phyloP scores from a whole-genome alignment of 1,140 invertebrate genomes.

The Drosophila mojavensis region DNA sequence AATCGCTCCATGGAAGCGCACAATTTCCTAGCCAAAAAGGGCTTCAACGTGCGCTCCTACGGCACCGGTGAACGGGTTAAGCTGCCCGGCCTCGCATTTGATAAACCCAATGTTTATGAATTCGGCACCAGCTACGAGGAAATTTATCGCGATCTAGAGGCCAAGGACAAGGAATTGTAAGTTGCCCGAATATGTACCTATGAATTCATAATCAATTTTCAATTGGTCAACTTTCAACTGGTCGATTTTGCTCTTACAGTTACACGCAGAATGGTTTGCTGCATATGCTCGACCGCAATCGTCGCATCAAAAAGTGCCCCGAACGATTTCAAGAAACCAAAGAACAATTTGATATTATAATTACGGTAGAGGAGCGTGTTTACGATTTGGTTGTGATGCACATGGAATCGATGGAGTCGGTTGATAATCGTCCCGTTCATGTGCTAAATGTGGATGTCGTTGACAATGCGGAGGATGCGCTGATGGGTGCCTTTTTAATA shows the following conservation, averaged over 20 bases:
- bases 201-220: not conserved
- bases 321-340: slow-evolving; percentile 96
- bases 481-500: slow-evolving; percentile 99
- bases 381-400: slow-evolving; percentile 97
- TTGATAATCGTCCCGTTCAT: slow-evolving; percentile 94
- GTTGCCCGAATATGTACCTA: slow-evolving; percentile 17
- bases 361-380: slow-evolving; percentile 99
- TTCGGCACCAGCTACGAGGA: slow-evolving; percentile 98
- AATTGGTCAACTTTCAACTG: not conserved
- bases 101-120: slow-evolving; percentile 99
- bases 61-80: slow-evolving; percentile 99
- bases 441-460: slow-evolving; percentile 99
- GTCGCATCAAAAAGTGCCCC: slow-evolving; percentile 96
- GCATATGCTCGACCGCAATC: slow-evolving; percentile 99
- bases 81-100: slow-evolving; percentile 96
- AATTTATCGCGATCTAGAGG: slow-evolving; percentile 97
- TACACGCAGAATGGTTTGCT: slow-evolving; percentile 99
- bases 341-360: slow-evolving; percentile 98
- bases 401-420: slow-evolving; percentile 89
- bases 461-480: slow-evolving; percentile 99
- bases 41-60: slow-evolving; percentile 96
- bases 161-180: slow-evolving; percentile 95
- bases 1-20: slow-evolving; percentile 99
- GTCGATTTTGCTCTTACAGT: slow-evolving; percentile 84
- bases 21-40: slow-evolving; percentile 97